Base-by-base conservation (phyloP, 2,113 vertebrate species). In the Theristicus caerulescens region DNA sequence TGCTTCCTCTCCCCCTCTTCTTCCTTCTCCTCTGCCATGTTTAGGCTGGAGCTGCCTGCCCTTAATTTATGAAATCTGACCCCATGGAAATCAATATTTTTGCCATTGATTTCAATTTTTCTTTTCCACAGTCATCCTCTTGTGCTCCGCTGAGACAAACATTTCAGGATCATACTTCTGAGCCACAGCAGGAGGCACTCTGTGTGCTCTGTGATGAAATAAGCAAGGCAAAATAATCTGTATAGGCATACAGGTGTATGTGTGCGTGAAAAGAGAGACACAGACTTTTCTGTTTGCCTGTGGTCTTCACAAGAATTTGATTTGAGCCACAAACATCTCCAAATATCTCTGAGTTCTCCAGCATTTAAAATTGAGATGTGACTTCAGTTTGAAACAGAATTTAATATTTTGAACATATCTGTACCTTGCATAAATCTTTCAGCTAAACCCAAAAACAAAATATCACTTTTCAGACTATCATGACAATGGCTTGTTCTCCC, bases 1-100 rank as follows among this genome's bases (percentile, higher is more conserved):
- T 0, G 0, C 4, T 73, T 74, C 16, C 44, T 51, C 24, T 61
- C 4, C 9, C 5, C 0, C 1, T 86, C 18, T 46, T 71, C 52
- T 61, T 77, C 21, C 20, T 3, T 58, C 16, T 70, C 44, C 12
- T 73, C 31, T 51, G 16, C 8, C 17, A 8, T 22, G 9, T 54
- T 93, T 47, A 79, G 9, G 19, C 6, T 42, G 77, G 26, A 62
- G n/a, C 14, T 42, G 5, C 32, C 21, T 87, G 46, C 13, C 46
- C 38, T 44, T 49, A 58, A 34, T 57, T 44, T 54, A 21, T 3
- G 2, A 79, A 88, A 66, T 54, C 34, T 66, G 16, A 73, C 12
- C 42, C 12, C 20, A 13, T 24, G 17, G 16, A 71, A 93, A 66
- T 67, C 38, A 61, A 3, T 34, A 52, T 46, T 88, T 95, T 88